phyloP scores from a whole-genome alignment of 2,113 vertebrate species.

The Pseudorhombus dupliciocellatus region DNA sequence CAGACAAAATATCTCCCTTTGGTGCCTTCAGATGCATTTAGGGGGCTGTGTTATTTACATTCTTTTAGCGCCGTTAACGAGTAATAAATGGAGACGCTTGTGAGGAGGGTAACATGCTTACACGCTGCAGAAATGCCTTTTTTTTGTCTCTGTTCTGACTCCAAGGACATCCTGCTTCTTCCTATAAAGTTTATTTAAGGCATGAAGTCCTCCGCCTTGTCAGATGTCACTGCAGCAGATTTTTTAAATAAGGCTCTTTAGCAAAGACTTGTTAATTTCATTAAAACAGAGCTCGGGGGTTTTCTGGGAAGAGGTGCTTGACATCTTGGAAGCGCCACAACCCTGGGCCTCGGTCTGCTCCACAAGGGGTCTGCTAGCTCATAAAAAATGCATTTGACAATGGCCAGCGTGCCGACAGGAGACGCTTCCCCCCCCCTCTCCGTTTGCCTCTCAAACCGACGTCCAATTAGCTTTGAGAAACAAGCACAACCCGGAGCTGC shows the following conservation, averaged over 20 bases:
- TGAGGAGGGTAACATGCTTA: not conserved
- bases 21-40: slow-evolving; percentile 48
- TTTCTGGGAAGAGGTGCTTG: slow-evolving; percentile 58
- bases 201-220: not conserved
- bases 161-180: slow-evolving; percentile 24
- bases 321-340: slow-evolving; percentile 56
- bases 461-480: slow-evolving; percentile 80
- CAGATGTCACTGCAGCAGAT: slow-evolving; percentile 57
- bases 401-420: slow-evolving; percentile 66
- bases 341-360: slow-evolving; percentile 50
- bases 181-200: not conserved
- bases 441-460: slow-evolving; percentile 58
- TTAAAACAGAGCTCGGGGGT: slow-evolving; percentile 69
- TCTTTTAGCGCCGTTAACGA: slow-evolving; percentile 22
- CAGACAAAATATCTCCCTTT: slow-evolving; percentile 55
- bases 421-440: slow-evolving; percentile 26
- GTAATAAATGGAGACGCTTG: slow-evolving; percentile 28
- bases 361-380: slow-evolving; percentile 55
- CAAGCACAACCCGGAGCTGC: slow-evolving; percentile 60
- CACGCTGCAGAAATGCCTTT: slow-evolving; percentile 2
- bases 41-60: slow-evolving; percentile 22
- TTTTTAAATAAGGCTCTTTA: slow-evolving; percentile 49
- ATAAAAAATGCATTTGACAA: slow-evolving; percentile 77
- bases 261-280: slow-evolving; percentile 68
- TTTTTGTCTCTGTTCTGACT: slow-evolving; percentile 30